These are phyloP conservation scores for Ischnus inquisitorius DNA, from an alignment of 2,888 invertebrate genomes.

Conservation along the genomic window DNA sequence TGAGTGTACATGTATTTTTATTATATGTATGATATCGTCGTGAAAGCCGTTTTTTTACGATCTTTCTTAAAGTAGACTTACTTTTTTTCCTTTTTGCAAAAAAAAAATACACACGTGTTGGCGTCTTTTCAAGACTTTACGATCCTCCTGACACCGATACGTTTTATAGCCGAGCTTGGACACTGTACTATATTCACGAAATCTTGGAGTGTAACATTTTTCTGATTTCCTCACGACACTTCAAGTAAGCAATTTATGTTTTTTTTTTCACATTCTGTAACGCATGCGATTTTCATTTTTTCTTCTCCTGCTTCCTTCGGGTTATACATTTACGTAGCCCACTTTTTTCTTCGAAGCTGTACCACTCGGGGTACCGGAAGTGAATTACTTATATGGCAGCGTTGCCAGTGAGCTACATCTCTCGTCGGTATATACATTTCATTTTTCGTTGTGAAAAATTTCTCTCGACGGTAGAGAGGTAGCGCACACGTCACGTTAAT, in stretches of 20 bases:
- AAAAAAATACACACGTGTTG: constrained; percentile 7
- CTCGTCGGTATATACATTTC: not conserved
- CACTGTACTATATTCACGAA: not conserved
- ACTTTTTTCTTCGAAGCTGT: not conserved
- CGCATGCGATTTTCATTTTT: not conserved
- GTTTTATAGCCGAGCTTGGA: constrained; percentile 3
- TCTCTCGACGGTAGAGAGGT: not conserved
- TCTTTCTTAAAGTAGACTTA: not conserved
- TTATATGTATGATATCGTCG: not conserved
- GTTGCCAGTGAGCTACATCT: not conserved
- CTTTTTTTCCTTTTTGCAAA: not conserved
- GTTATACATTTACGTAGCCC: not conserved
- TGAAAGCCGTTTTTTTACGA: not conserved
- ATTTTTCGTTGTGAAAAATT: not conserved
- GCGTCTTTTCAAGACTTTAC: constrained; percentile 9
- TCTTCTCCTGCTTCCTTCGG: not conserved
- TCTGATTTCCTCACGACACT: constrained; percentile 5
- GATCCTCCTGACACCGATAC: constrained; percentile 17
- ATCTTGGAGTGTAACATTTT: not conserved
- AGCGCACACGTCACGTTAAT: not conserved
- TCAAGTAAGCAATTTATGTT: not conserved
- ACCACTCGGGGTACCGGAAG: not conserved
- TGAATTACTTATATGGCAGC: not conserved
- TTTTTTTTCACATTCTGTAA: not conserved
- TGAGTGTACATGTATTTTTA: not conserved